Percentiles rank a stretch among this genome's conserved stretches.
These are phyloP conservation scores for Colistium nudipinnis DNA, from an alignment of 2,113 vertebrate genomes.

Conservation along the genomic window DNA sequence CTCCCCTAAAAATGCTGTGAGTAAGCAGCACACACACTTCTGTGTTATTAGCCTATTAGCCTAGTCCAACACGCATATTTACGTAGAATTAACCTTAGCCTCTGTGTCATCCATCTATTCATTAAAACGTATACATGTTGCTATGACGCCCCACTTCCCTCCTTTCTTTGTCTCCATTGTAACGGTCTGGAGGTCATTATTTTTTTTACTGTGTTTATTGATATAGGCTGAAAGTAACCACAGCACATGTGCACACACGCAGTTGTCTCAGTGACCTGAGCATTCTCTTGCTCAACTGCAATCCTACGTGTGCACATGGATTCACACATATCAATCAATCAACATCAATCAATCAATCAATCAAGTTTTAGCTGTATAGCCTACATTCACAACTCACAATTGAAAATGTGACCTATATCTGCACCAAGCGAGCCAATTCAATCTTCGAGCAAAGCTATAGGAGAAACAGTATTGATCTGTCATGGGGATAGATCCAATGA, in stretches of 20 bases:
- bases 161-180: constrained; percentile 36
- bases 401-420: constrained; percentile 26
- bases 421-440: rapidly evolving
- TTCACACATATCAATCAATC: no score
- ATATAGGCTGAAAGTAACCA: constrained; percentile 11
- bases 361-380: no score
- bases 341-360: no score
- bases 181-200: constrained; percentile 58
- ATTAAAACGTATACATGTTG: not conserved
- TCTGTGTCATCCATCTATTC: not conserved
- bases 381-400: no score
- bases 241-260: not conserved
- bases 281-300: not conserved
- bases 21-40: not conserved
- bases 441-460: not conserved
- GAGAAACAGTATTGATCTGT: not conserved
- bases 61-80: no score
- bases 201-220: constrained; percentile 60
- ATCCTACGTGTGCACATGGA: not conserved
- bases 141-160: not conserved
- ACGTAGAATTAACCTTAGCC: no score
- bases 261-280: not conserved
- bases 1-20: no score
- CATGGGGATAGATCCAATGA: not conserved
- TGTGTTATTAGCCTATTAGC: constrained; percentile 9